phyloP scores from a whole-genome alignment of 2,888 invertebrate genomes.

The Eupeodes luniger region DNA sequence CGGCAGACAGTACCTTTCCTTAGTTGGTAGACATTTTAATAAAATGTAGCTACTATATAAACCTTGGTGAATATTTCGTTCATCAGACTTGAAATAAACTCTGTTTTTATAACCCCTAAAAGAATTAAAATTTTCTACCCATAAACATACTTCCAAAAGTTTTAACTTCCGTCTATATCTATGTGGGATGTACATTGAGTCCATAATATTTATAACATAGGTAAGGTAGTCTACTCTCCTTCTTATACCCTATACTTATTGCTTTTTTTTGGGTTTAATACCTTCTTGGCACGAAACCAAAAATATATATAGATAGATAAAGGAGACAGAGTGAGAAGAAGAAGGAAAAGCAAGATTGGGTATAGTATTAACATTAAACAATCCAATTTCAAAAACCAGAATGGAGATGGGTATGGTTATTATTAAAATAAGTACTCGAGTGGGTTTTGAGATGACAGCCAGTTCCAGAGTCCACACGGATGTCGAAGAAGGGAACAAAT shows the following conservation, averaged over 20 bases:
- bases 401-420: constrained; percentile 19
- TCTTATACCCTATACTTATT: too few relatives aligned
- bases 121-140: constrained; percentile 34
- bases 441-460: background rate
- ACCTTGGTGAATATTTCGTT: background rate
- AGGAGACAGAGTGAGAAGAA: too few relatives aligned
- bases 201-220: background rate
- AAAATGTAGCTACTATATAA: background rate
- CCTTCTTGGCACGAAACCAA: constrained; percentile 57
- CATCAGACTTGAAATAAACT: background rate
- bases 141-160: background rate
- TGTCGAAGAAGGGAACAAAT: background rate
- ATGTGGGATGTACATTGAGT: background rate
- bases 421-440: constrained; percentile 56
- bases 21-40: constrained; percentile 19
- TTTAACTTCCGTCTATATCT: background rate
- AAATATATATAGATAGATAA: background rate
- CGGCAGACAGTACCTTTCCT: background rate
- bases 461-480: background rate
- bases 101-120: constrained; percentile 11
- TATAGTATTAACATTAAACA: constrained; percentile 35
- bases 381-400: constrained; percentile 56
- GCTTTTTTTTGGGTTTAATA: constrained; percentile 44
- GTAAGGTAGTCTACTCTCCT: constrained; percentile 27
- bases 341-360: background rate